Evolutionary conservation across 2,113 vertebrate species (phyloP).

Genomic region (Crotalus tigris): DNA sequence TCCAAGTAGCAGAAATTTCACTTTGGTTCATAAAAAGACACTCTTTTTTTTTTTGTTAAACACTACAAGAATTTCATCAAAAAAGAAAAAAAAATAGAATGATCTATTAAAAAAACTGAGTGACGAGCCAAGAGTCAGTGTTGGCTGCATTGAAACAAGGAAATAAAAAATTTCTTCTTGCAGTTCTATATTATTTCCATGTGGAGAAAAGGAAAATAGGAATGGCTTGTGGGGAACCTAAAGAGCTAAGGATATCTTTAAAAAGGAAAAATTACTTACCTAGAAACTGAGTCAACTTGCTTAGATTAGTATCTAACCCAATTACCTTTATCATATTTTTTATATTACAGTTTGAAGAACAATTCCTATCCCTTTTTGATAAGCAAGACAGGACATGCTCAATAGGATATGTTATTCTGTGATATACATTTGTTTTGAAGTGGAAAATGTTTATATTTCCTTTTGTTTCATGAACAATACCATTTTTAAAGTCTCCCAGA

Average conservation of each 20-base stretch:
- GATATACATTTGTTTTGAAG: background rate
- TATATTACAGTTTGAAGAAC: slow-evolving; percentile 16
- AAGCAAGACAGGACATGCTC: slow-evolving; percentile 7
- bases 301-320: slow-evolving; percentile 13
- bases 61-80: background rate
- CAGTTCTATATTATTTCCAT: background rate
- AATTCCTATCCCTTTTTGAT: background rate
- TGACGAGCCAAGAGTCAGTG: background rate
- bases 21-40: background rate
- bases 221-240: background rate
- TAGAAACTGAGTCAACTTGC: background rate
- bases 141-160: background rate
- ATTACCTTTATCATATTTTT: background rate
- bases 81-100: background rate
- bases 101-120: background rate
- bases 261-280: background rate
- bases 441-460: slow-evolving; percentile 32
- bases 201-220: background rate
- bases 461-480: slow-evolving; percentile 7
- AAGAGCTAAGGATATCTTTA: background rate
- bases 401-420: background rate
- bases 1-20: background rate
- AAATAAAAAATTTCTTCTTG: background rate
- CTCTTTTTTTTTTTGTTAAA: background rate
- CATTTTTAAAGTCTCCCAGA: slow-evolving; percentile 33